Base-by-base conservation (phyloP, 2,888 invertebrate species). In the Ophraella communa region DNA sequence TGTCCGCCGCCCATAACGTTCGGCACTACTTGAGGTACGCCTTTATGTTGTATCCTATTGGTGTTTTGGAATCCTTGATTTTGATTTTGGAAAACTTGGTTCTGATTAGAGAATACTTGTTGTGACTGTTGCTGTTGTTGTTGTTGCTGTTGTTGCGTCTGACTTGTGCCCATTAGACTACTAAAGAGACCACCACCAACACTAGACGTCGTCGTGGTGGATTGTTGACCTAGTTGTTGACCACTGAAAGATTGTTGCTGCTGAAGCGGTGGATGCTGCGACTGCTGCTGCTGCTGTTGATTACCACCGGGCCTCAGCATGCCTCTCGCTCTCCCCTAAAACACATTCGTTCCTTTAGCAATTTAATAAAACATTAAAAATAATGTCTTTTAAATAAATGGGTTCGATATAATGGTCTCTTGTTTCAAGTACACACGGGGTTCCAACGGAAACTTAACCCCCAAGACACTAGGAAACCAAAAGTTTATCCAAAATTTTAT, bases 241-340 rank as follows among this genome's bases (percentile, higher is more conserved):
- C 71, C 71, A 44, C 64, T 67, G 60, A 69, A 64, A 27, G 70
- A 67, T n/a, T 64, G 62, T 52, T 74, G 76, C 58, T 76, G 77
- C 52, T 75, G 77, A 45, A 76, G 76, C 63, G 78, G 79, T 39
- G 76, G 64, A 39, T 70, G 68, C 55, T 74, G 70, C 47, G 77
- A 76, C 64, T 78, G 80, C 49, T 72, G 75, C 61, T 76, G 76
- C 63, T 76, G 78, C 53, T 76, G 77, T 62, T 76, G 78, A 71
- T 80, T 82, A 82, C 83, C 86, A 85, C 78, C 86, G 81, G 80
- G 83, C 81, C 82, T 85, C 84, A 80, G 85, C 85, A 82, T 85
- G 83, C 86, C 85, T 85, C 85, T 86, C 85, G 84, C 85, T 84
- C 85, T 87, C 87, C 84, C 85, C 86, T 86, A 83, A 52, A 78